Percentiles rank a stretch among this genome's conserved stretches.
phyloP scores from a whole-genome alignment of 2,888 invertebrate genomes.

The Pomacea canaliculata region DNA sequence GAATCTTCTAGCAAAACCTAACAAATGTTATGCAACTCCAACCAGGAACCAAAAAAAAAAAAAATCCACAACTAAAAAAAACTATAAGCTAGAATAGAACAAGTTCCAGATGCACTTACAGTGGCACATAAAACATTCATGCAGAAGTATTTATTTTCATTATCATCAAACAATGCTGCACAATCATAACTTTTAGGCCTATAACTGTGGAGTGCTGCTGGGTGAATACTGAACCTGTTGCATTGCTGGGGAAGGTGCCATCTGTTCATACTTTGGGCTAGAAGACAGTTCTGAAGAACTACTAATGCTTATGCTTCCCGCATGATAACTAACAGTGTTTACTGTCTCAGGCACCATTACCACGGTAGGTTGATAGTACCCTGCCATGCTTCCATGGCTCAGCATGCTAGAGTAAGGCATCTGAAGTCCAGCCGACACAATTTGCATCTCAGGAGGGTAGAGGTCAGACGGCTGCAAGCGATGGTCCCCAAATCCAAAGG shows the following conservation, averaged over 20 bases:
- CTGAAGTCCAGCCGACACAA: background rate
- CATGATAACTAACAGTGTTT: background rate
- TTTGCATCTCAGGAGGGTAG: background rate
- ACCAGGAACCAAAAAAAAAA: too few species aligned
- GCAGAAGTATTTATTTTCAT: too few species aligned
- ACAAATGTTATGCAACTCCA: too few species aligned
- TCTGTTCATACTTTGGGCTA: too few species aligned
- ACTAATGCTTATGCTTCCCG: background rate
- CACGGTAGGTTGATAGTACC: background rate
- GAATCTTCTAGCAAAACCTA: too few species aligned
- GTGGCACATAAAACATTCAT: too few species aligned
- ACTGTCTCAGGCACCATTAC: slow-evolving; percentile 13
- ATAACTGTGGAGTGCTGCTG: background rate
- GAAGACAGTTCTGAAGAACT: background rate
- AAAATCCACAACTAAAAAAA: too few species aligned
- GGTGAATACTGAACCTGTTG: slow-evolving; percentile 4
- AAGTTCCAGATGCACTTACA: too few species aligned
- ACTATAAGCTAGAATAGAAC: too few species aligned
- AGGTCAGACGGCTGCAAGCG: slow-evolving; percentile 1
- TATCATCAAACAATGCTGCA: too few species aligned
- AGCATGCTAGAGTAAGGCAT: background rate
- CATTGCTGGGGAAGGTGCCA: background rate
- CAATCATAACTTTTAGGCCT: too few species aligned
- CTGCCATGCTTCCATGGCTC: background rate
- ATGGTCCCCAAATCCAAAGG: slow-evolving; percentile 6